Conservation (phyloP, 92 coral and sea anemone species). For the Chrysogorgia sp. region DNA sequence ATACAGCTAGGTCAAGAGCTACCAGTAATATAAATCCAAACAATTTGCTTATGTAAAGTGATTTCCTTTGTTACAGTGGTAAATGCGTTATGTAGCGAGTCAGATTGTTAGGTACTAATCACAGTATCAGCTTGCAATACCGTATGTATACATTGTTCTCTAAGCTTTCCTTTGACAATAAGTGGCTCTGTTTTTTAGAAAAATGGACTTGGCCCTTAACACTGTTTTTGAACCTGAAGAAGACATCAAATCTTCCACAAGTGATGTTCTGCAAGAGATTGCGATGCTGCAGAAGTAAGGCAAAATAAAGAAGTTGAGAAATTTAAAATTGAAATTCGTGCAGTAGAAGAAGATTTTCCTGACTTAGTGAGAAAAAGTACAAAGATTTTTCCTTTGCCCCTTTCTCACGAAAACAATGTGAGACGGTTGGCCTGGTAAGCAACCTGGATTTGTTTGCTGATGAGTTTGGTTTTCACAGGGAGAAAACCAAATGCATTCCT, state of each 20-base stretch:
- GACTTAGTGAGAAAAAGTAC: constrained; percentile 6
- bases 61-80: too few relatives aligned
- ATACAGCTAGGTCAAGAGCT: too few relatives aligned
- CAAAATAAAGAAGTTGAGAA: neutral
- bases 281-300: neutral
- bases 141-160: too few relatives aligned
- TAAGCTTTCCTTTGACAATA: too few relatives aligned
- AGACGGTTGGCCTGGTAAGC: constrained; percentile 18
- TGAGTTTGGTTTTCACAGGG: constrained; percentile 10
- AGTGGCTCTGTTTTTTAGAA: neutral
- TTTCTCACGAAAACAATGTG: constrained; percentile 36
- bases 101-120: too few relatives aligned
- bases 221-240: neutral
- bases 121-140: too few relatives aligned
- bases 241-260: constrained; percentile 3
- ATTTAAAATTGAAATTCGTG: constrained; percentile 1
- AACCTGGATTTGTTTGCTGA: constrained; percentile 1
- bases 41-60: too few relatives aligned
- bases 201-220: neutral
- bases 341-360: constrained; percentile 30
- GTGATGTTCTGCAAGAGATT: neutral
- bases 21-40: too few relatives aligned
- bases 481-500: constrained; percentile 5
- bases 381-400: constrained; percentile 19
- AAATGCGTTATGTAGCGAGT: too few relatives aligned